Percentiles rank a stretch among this genome's conserved stretches.
These are phyloP conservation scores for Cossypha heuglini DNA, from an alignment of 2,797 vertebrate genomes.

Conservation along the genomic window DNA sequence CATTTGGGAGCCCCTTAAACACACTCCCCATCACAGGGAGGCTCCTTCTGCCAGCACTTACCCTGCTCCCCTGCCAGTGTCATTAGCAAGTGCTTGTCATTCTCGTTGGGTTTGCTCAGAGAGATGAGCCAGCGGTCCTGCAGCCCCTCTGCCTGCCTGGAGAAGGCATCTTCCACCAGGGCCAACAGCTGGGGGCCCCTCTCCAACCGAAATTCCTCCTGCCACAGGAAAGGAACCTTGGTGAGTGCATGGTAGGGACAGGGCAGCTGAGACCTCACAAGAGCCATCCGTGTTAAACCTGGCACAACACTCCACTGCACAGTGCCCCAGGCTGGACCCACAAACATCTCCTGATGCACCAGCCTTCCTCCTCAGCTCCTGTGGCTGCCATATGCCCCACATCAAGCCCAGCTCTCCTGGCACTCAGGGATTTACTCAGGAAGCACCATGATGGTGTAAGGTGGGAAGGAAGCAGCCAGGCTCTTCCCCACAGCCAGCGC, in stretches of 20 bases:
- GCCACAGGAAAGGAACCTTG: neutral
- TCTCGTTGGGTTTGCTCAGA: constrained; percentile 92
- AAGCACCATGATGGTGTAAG: neutral
- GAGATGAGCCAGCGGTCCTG: constrained; percentile 89
- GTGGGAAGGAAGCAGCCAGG: neutral
- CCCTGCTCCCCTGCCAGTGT: constrained; percentile 88
- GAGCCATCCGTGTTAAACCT: neutral
- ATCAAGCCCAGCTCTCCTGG: neutral
- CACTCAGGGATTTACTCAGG: neutral
- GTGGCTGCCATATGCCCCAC: neutral
- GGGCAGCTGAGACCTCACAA: neutral
- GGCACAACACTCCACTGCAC: rapidly evolving
- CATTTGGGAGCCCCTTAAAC: neutral
- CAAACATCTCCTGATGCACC: neutral
- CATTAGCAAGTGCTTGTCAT: constrained; percentile 92
- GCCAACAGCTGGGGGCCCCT: constrained; percentile 85
- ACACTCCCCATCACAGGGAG: neutral
- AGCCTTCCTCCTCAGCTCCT: neutral
- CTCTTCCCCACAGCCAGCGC: neutral
- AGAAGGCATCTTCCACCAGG: constrained; percentile 86
- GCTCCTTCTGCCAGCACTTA: constrained; percentile 61
- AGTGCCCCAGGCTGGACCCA: neutral
- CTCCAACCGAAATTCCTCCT: constrained; percentile 89
- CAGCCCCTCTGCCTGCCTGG: constrained; percentile 81
- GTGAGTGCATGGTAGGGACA: neutral